Conservation (phyloP, 2,888 invertebrate species). For the Icerya purchasi region DNA sequence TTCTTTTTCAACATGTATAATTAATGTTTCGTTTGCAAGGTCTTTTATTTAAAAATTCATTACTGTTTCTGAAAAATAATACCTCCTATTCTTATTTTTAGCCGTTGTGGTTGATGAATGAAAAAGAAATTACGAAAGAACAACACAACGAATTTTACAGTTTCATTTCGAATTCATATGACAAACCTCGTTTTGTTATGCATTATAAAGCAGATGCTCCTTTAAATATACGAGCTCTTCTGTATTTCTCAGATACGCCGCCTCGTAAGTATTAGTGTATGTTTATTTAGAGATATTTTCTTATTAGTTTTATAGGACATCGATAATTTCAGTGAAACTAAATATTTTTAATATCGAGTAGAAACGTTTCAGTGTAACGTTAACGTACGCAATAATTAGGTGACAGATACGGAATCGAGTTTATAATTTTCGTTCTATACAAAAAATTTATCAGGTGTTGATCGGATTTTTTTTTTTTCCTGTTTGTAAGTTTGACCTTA, state of each 20-base stretch:
- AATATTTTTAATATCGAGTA: too few relatives aligned
- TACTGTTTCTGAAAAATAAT: slow-evolving; percentile 13
- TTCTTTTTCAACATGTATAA: too few relatives aligned
- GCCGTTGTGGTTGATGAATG: slow-evolving; percentile 83
- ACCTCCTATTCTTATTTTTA: slow-evolving; percentile 26
- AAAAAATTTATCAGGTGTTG: too few relatives aligned
- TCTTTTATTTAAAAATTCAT: not conserved
- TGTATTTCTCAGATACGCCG: slow-evolving; percentile 86
- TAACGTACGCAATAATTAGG: too few relatives aligned
- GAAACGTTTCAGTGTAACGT: too few relatives aligned
- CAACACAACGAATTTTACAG: slow-evolving; percentile 86
- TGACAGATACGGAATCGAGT: too few relatives aligned
- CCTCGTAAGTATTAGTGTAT: slow-evolving; percentile 31
- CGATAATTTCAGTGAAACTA: too few relatives aligned
- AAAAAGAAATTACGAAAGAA: slow-evolving; percentile 61
- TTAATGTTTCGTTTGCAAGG: not conserved
- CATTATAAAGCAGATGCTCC: slow-evolving; percentile 90
- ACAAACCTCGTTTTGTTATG: slow-evolving; percentile 67
- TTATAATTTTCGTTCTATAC: too few relatives aligned
- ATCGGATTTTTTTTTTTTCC: too few relatives aligned
- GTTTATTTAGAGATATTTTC: too few relatives aligned
- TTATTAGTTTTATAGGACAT: too few relatives aligned
- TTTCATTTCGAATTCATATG: slow-evolving; percentile 66
- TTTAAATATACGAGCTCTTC: slow-evolving; percentile 64
- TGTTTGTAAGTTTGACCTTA: too few relatives aligned